Evolutionary conservation across 1,140 invertebrate genomes (phyloP).

Genomic region (Dufourea novaeangliae): DNA sequence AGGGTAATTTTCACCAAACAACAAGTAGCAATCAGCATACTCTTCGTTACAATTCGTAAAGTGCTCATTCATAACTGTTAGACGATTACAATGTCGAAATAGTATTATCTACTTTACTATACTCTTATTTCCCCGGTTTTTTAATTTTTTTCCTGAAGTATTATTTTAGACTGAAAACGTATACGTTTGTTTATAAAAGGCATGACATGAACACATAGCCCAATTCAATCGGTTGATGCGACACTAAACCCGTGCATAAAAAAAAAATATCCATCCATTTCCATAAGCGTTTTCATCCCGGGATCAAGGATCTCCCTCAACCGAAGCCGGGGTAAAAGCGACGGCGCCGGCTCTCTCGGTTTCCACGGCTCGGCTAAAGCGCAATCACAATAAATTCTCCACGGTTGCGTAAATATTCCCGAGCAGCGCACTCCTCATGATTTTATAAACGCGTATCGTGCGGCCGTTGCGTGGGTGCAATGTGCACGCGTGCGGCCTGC

Average conservation of each 20-base stretch:
- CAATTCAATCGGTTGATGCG: background rate
- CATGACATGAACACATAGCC: too few species aligned
- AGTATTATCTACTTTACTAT: too few species aligned
- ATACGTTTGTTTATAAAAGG: too few species aligned
- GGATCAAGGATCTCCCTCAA: constrained; percentile 4
- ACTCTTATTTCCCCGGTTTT: too few species aligned
- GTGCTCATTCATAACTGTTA: too few species aligned
- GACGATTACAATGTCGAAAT: too few species aligned
- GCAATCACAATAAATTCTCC: constrained; percentile 69
- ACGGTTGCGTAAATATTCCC: constrained; percentile 59
- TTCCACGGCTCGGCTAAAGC: constrained; percentile 35
- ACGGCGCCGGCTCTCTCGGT: constrained; percentile 25
- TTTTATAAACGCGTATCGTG: constrained; percentile 59
- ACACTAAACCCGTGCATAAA: too few species aligned
- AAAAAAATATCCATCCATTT: constrained; percentile 47
- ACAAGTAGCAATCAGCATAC: too few species aligned
- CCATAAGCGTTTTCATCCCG: constrained; percentile 44
- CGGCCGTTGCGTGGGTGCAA: background rate
- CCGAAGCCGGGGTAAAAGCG: constrained; percentile 16
- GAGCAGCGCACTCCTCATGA: constrained; percentile 61
- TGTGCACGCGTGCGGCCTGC: background rate
- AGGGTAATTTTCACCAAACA: too few species aligned
- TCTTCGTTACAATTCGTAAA: too few species aligned
- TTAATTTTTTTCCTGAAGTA: too few species aligned
- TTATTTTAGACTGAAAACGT: too few species aligned